A percentile compares a stretch with the other conserved stretches of the same genome.
These are phyloP conservation scores for Pollenia griseotomentosa DNA, from an alignment of 2,888 invertebrate genomes.

Conservation along the genomic window DNA sequence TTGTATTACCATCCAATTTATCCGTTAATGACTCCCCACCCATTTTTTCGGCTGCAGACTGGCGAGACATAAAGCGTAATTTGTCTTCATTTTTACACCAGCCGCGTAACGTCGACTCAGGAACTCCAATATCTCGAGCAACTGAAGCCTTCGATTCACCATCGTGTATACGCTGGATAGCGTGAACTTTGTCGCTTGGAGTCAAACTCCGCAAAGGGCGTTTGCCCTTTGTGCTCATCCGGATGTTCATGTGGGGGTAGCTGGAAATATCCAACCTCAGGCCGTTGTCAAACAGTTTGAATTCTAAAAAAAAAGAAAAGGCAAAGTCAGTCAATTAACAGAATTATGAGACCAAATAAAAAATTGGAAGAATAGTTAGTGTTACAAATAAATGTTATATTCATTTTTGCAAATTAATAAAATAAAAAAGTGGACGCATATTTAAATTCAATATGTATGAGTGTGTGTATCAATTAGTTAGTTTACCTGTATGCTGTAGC, in stretches of 20 bases:
- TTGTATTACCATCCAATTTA: slow-evolving; percentile 80
- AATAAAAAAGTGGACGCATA: neutral
- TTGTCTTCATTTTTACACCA: slow-evolving; percentile 96
- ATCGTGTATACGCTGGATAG: slow-evolving; percentile 92
- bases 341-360: slow-evolving; percentile 14
- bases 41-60: slow-evolving; percentile 89
- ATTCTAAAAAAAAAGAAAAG: slow-evolving; percentile 77
- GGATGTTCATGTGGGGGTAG: slow-evolving; percentile 83
- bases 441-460: neutral
- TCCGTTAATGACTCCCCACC: slow-evolving; percentile 80
- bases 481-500: neutral
- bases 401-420: slow-evolving; percentile 13
- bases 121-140: slow-evolving; percentile 93
- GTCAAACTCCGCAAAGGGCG: slow-evolving; percentile 91
- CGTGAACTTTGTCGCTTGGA: slow-evolving; percentile 91
- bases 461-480: neutral
- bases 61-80: slow-evolving; percentile 88
- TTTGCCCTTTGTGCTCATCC: slow-evolving; percentile 90
- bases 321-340: neutral
- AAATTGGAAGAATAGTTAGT: no score
- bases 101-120: slow-evolving; percentile 93
- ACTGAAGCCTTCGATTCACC: slow-evolving; percentile 94
- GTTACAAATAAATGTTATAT: neutral
- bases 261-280: slow-evolving; percentile 84
- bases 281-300: slow-evolving; percentile 83